Conservation (phyloP, 2,888 invertebrate species). For the Lepidocyrtoides sp. region DNA sequence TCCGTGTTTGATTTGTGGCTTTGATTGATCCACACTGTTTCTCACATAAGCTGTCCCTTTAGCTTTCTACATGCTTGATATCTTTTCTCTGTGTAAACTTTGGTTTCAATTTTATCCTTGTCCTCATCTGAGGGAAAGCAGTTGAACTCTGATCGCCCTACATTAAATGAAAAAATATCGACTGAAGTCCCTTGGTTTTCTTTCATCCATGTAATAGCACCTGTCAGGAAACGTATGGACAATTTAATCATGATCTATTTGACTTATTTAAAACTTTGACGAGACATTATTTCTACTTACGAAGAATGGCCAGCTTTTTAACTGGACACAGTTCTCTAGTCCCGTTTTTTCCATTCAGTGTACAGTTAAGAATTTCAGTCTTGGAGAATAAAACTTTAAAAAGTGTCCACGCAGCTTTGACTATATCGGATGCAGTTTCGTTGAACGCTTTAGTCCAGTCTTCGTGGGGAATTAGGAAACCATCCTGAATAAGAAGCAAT, state of each 20-base stretch:
- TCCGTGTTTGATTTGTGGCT: too few relatives aligned
- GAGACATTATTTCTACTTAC: slow-evolving; percentile 62
- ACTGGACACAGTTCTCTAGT: slow-evolving; percentile 78
- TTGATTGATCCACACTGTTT: too few relatives aligned
- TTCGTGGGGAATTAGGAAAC: slow-evolving; percentile 71
- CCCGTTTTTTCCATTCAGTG: slow-evolving; percentile 79
- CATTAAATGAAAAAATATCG: slow-evolving; percentile 65
- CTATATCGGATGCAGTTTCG: slow-evolving; percentile 68
- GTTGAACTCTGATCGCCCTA: slow-evolving; percentile 67
- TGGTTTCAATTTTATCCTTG: slow-evolving; percentile 80
- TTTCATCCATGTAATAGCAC: slow-evolving; percentile 76
- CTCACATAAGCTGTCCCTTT: slow-evolving; percentile 57
- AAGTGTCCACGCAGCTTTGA: slow-evolving; percentile 79
- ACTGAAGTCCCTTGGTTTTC: slow-evolving; percentile 53
- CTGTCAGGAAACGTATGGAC: slow-evolving; percentile 26
- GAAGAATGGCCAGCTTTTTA: slow-evolving; percentile 77
- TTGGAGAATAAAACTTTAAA: slow-evolving; percentile 78
- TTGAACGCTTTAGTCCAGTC: slow-evolving; percentile 74
- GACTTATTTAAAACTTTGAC: too few relatives aligned
- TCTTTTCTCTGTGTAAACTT: slow-evolving; percentile 79
- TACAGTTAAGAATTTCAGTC: slow-evolving; percentile 75
- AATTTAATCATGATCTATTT: too few relatives aligned
- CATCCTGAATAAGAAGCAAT: slow-evolving; percentile 72
- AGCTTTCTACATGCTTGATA: slow-evolving; percentile 78
- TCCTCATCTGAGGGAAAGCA: slow-evolving; percentile 77